Evolutionary conservation across 1,140 invertebrate genomes (phyloP).

Genomic region (Neodiprion lecontei): DNA sequence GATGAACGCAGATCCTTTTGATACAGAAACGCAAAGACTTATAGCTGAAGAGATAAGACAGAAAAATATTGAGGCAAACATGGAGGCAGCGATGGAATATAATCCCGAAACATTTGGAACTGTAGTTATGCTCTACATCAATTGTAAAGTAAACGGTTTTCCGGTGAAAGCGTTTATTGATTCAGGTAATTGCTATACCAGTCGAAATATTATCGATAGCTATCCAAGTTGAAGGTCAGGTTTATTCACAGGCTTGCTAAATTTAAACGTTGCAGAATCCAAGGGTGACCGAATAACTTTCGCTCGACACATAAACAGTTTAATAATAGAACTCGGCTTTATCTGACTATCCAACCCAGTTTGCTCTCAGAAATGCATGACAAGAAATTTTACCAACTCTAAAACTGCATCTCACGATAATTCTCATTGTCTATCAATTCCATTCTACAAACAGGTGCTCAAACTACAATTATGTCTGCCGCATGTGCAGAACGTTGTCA

Average conservation of each 20-base stretch:
- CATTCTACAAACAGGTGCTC: constrained; percentile 71
- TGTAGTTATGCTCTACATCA: constrained; percentile 97
- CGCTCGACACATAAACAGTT: constrained; percentile 3
- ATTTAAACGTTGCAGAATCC: constrained; percentile 6
- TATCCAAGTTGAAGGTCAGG: neutral
- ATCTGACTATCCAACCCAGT: neutral
- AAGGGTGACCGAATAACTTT: neutral
- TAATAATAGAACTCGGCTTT: constrained; percentile 3
- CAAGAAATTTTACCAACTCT: too few species aligned
- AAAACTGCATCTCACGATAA: neutral
- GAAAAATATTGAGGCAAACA: constrained; percentile 97
- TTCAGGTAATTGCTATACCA: constrained; percentile 69
- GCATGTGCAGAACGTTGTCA: constrained; percentile 93
- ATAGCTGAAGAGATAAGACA: constrained; percentile 96
- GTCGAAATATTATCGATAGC: constrained; percentile 18
- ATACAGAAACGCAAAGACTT: constrained; percentile 90
- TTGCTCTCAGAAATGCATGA: neutral
- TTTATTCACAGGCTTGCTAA: constrained; percentile 13
- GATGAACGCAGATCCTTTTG: constrained; percentile 94
- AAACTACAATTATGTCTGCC: constrained; percentile 94
- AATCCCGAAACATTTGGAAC: constrained; percentile 98
- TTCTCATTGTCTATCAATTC: neutral
- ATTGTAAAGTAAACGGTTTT: constrained; percentile 94
- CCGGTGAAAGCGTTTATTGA: constrained; percentile 98
- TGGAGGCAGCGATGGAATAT: constrained; percentile 98